phyloP scores from a whole-genome alignment of 2,797 vertebrate genomes.

The Carduelis carduelis region DNA sequence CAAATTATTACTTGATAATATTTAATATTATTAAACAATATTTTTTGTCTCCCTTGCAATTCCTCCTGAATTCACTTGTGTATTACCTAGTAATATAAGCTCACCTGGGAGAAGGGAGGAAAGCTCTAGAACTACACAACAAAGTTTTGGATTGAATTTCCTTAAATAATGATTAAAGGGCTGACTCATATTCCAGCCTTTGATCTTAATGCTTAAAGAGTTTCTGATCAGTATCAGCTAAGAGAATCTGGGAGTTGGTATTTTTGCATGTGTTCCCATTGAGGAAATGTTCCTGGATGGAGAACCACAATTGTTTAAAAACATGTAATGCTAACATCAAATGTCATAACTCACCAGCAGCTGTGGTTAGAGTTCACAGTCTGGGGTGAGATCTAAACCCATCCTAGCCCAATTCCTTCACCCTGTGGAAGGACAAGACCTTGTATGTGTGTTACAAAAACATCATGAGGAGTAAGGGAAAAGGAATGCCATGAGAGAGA shows the following conservation, averaged over 20 bases:
- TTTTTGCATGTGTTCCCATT: neutral
- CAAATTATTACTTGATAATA: neutral
- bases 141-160: neutral
- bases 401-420: neutral
- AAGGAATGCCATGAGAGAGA: neutral
- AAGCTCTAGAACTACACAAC: neutral
- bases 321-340: neutral
- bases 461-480: neutral
- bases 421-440: neutral
- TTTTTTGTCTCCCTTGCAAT: neutral
- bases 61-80: neutral
- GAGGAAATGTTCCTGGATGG: neutral
- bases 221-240: neutral
- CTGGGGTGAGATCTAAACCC: neutral
- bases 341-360: neutral
- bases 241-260: neutral
- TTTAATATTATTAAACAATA: neutral
- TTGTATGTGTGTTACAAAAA: neutral
- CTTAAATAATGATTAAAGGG: neutral
- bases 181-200: neutral
- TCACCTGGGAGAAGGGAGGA: neutral
- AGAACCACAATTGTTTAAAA: neutral
- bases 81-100: neutral
- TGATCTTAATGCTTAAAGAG: neutral
- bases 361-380: neutral